Evolutionary conservation across 2,797 vertebrate species (phyloP).

Genomic region (Darevskia nairensis): DNA sequence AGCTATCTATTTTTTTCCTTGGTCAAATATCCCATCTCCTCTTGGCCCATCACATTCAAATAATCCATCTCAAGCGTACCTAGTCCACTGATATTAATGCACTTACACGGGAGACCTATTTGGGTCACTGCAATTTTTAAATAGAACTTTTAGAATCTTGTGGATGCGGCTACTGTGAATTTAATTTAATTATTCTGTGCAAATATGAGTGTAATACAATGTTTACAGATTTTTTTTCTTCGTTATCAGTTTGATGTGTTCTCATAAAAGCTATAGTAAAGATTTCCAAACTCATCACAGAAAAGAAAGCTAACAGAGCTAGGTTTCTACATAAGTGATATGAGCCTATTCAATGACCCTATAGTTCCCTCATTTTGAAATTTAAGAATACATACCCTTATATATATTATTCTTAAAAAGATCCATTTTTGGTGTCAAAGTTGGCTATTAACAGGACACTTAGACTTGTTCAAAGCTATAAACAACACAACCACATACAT

Average conservation of each 20-base stretch:
- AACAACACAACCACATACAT: too few species aligned
- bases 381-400: neutral
- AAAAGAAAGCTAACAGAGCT: neutral
- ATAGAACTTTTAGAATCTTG: conserved; percentile 50
- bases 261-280: conserved; percentile 28
- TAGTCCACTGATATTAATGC: conserved; percentile 51
- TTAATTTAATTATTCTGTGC: conserved; percentile 49
- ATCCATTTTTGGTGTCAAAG: neutral
- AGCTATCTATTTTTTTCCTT: neutral
- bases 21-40: conserved; percentile 37
- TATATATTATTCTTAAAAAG: too few species aligned
- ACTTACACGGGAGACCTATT: conserved; percentile 29
- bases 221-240: neutral
- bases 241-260: neutral
- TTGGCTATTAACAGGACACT: neutral
- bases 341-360: neutral
- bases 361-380: neutral
- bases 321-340: neutral
- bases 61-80: conserved; percentile 1
- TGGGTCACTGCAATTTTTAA: conserved; percentile 48
- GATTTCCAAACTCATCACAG: neutral
- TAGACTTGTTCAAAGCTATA: neutral
- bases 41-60: conserved; percentile 4
- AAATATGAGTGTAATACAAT: conserved; percentile 28
- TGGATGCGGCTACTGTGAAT: conserved; percentile 45